Evolutionary conservation across 2,888 invertebrate genomes (phyloP).

Genomic region (Cataglyphis livida): DNA sequence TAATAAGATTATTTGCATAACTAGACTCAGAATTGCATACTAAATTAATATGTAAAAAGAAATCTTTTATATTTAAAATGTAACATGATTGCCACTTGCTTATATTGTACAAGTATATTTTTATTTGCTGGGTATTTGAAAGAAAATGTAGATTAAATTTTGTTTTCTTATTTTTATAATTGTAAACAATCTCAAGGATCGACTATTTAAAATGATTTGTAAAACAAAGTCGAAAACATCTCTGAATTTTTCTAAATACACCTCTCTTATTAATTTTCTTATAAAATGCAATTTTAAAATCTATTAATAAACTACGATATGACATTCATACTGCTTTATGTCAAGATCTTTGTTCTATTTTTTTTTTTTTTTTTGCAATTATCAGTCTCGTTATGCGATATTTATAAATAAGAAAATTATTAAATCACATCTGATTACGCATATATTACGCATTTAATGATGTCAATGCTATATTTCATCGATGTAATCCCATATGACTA

Average conservation of each 20-base stretch:
- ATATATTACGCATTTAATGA: not conserved
- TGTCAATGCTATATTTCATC: not conserved
- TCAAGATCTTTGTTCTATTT: not conserved
- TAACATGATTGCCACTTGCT: not conserved
- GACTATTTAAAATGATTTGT: not conserved
- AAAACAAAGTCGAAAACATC: not conserved
- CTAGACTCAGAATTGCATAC: not conserved
- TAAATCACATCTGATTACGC: not conserved
- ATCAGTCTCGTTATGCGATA: not conserved
- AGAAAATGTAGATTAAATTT: slow-evolving; percentile 2
- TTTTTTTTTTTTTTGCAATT: not conserved
- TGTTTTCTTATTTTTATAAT: not conserved
- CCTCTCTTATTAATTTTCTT: not conserved
- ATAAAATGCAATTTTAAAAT: not conserved
- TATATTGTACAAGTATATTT: not conserved
- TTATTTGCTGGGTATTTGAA: not conserved
- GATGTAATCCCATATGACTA: not conserved
- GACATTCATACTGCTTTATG: no score
- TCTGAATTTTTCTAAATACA: not conserved
- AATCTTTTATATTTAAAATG: not conserved
- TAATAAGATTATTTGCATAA: slow-evolving; percentile 3
- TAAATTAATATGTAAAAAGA: not conserved
- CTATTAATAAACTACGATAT: not conserved
- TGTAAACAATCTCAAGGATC: not conserved
- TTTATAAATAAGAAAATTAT: not conserved